Percentiles rank a stretch among this genome's conserved stretches.
These are phyloP conservation scores for Cyprinodon diabolis DNA, from an alignment of 2,797 vertebrate species.

Conservation along the genomic window DNA sequence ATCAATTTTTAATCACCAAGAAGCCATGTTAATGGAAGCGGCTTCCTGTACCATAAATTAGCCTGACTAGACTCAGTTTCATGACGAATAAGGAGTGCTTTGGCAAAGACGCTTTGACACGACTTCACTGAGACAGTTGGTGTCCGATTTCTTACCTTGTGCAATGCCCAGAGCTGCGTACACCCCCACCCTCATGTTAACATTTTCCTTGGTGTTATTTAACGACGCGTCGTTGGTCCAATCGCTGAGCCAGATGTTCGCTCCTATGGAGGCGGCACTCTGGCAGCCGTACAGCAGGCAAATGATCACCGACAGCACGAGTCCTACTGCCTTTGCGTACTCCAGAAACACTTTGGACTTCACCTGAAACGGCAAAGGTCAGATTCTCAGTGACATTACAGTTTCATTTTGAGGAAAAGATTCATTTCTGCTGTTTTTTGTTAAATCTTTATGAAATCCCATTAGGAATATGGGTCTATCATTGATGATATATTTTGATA, in stretches of 20 bases:
- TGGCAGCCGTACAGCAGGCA: slow-evolving; percentile 90
- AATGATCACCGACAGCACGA: slow-evolving; percentile 80
- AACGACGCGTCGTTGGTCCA: slow-evolving; percentile 87
- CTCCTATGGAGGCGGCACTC: slow-evolving; percentile 88
- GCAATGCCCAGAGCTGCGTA: slow-evolving; percentile 90
- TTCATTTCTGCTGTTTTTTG: not conserved
- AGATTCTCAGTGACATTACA: not conserved
- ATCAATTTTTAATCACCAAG: slow-evolving; percentile 20
- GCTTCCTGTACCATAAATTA: not conserved
- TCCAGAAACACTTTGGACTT: slow-evolving; percentile 90
- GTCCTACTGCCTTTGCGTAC: slow-evolving; percentile 88
- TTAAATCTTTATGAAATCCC: not conserved
- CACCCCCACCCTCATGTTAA: slow-evolving; percentile 85
- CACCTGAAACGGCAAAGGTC: slow-evolving; percentile 77
- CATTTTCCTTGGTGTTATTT: slow-evolving; percentile 75
- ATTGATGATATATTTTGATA: no score
- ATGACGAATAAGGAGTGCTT: not conserved
- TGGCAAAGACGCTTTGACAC: not conserved
- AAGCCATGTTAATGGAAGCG: slow-evolving; percentile 12
- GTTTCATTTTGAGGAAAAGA: not conserved
- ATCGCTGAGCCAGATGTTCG: slow-evolving; percentile 93
- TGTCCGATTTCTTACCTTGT: slow-evolving; percentile 84
- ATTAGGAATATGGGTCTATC: no score
- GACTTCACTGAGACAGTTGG: not conserved
- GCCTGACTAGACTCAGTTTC: not conserved